A percentile compares a stretch with the other conserved stretches of the same genome.
Evolutionary conservation across 2,797 vertebrate genomes (phyloP).

Genomic region (Pangasius krempfi): DNA sequence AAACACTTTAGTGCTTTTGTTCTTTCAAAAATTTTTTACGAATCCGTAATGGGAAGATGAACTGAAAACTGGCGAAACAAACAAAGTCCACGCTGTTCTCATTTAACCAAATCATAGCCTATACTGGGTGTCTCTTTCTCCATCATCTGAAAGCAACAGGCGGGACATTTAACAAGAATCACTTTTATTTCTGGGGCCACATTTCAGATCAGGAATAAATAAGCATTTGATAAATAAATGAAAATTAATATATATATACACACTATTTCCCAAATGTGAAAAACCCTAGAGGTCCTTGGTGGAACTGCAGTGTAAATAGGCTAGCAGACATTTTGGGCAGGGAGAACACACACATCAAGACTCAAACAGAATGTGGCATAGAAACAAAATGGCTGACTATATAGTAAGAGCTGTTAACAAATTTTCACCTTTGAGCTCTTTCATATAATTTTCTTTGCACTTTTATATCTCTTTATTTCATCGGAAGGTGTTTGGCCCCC

Average conservation of each 20-base stretch:
- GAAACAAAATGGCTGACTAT: slow-evolving; percentile 62
- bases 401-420: not conserved
- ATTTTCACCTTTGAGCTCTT: not conserved
- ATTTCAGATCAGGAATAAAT: not conserved
- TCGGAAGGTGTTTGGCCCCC: not conserved
- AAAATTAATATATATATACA: not conserved
- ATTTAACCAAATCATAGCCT: not conserved
- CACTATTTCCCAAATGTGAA: not conserved
- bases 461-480: not conserved
- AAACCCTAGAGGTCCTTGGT: slow-evolving; percentile 50
- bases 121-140: not conserved
- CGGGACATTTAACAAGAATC: not conserved
- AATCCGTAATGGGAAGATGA: not conserved
- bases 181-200: not conserved
- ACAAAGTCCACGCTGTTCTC: not conserved
- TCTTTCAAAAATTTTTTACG: not conserved
- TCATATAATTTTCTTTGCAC: not conserved
- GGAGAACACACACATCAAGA: not conserved
- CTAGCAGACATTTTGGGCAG: slow-evolving; percentile 57
- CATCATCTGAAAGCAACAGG: not conserved
- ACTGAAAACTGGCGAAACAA: not conserved
- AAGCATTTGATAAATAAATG: not conserved
- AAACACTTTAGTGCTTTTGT: not conserved
- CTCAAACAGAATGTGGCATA: slow-evolving; percentile 28
- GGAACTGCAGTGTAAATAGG: slow-evolving; percentile 51